Percentiles rank a stretch among this genome's conserved stretches.
These are phyloP conservation scores for Pocillopora damicornis DNA, from an alignment of 64 coral and sea anemone genomes.

Conservation along the genomic window DNA sequence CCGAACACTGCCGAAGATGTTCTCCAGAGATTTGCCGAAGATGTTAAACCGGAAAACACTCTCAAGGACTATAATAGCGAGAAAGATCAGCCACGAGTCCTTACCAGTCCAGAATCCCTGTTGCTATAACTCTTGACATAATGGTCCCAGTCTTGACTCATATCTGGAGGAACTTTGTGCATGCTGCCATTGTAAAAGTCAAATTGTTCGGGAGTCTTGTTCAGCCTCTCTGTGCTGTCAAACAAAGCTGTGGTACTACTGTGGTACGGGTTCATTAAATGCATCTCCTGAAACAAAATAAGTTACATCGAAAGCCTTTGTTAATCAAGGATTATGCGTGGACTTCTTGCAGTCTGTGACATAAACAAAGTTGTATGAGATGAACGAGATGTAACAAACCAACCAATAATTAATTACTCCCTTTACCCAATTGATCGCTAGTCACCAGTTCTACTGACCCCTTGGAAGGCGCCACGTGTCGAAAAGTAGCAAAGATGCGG, in stretches of 20 bases:
- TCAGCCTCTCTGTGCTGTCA: slow-evolving; percentile 60
- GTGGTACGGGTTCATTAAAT: slow-evolving; percentile 44
- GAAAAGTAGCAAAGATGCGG: background rate
- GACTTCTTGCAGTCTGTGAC: too few relatives aligned
- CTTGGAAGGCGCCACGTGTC: too few relatives aligned
- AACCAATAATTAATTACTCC: too few relatives aligned
- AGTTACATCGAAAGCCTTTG: background rate
- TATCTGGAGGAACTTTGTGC: slow-evolving; percentile 58
- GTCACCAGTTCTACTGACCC: too few relatives aligned
- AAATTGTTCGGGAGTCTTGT: slow-evolving; percentile 31
- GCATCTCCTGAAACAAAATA: slow-evolving; percentile 34
- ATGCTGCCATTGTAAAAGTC: slow-evolving; percentile 42
- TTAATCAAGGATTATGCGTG: background rate
- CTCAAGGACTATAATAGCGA: too few relatives aligned
- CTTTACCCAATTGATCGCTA: too few relatives aligned
- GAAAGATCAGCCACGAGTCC: background rate
- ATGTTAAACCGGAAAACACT: too few relatives aligned
- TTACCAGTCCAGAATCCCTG: slow-evolving; percentile 81
- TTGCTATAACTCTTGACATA: slow-evolving; percentile 51
- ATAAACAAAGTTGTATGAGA: too few relatives aligned
- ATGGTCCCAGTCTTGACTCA: slow-evolving; percentile 70
- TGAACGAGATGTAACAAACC: too few relatives aligned
- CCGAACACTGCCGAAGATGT: too few relatives aligned
- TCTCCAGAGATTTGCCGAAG: too few relatives aligned
- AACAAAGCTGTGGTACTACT: slow-evolving; percentile 68